Base-by-base conservation (phyloP, 2,797 vertebrate genomes). In the Eulemur rubriventer region DNA sequence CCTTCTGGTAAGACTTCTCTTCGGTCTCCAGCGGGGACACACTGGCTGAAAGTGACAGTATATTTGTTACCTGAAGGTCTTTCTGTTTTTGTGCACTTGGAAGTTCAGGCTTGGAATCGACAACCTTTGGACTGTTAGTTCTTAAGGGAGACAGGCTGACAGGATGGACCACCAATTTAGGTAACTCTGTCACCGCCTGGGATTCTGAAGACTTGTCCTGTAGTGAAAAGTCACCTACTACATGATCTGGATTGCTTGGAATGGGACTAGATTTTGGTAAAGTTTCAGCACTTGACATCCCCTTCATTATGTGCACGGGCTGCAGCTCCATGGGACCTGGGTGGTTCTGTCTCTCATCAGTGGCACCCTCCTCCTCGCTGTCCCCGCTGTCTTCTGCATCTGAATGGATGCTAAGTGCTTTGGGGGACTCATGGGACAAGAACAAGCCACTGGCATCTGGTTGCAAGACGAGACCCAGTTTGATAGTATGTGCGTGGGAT, bases 401-500 rank as follows among this genome's bases (percentile, higher is more conserved):
- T 4, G 99, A 99, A 97, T 99, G 99, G 82, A 99, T 98, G 76
- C 99, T 98, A 28, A 99, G 98, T 89, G 99, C 99, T 99, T 99
- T 99, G 96, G 99, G 99, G 0, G 99, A 99, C 94, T 99, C 99
- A n/a, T 99, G 99, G 67, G 99, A 99, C n/a, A 99, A 96, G 38
- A 99, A 99, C 70, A 99, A 98, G 50, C 99, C 98, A 92, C 99
- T 98, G 4, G 99, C 99, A 97, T 99, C 99, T 1, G 99, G 99
- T 0, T 99, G 99, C 12, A 99, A 98, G 83, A 99, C 99, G 33
- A 99, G 99, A 38, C 99, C 99, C 85, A 99, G 99, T 98, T 99
- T 99, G 97, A 99, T 99, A 38, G 99, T 99, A 12, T 99, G 99
- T 1, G 99, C 99, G 28, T 99, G 99, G 43, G 99, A 99, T 84